Conservation (phyloP, 1,140 invertebrate species). For the Cotesia glomerata region DNA sequence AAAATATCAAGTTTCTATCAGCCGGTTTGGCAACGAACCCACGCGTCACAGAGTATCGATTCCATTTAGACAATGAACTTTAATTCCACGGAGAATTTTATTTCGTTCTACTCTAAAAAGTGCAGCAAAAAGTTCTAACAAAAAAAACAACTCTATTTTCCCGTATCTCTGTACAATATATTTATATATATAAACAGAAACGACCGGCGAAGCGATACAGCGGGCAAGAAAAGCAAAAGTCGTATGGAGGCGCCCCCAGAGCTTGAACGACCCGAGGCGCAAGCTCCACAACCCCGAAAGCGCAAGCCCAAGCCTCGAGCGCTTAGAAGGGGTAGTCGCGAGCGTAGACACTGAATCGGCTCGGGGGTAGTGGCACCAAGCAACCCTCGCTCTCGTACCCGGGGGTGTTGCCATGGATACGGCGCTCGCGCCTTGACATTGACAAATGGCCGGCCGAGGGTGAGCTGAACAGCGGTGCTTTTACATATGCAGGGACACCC, state of each 20-base stretch:
- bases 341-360: slow-evolving; percentile 1
- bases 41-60: slow-evolving; percentile 5
- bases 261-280: slow-evolving; percentile 13
- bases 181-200: background rate
- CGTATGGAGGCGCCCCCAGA: slow-evolving; percentile 33
- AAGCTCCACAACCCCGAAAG: slow-evolving; percentile 18
- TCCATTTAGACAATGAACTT: slow-evolving; percentile 20
- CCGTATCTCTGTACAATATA: too few relatives aligned
- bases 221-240: background rate
- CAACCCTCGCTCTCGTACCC: slow-evolving; percentile 31
- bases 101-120: background rate
- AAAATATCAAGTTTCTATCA: background rate
- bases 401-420: slow-evolving; percentile 61
- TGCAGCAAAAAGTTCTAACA: background rate
- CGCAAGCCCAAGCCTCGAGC: slow-evolving; percentile 27
- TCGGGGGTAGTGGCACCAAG: slow-evolving; percentile 23
- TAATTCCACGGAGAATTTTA: slow-evolving; percentile 4
- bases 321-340: slow-evolving; percentile 14
- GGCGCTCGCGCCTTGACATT: slow-evolving; percentile 65
- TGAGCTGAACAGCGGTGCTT: slow-evolving; percentile 62
- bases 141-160: too few relatives aligned
- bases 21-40: slow-evolving; percentile 12
- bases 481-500: slow-evolving; percentile 65
- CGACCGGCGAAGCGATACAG: background rate
- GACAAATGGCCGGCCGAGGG: slow-evolving; percentile 64